Evolutionary conservation across 2,888 invertebrate species (phyloP), one percentile per base, ranked within the genome.

Genomic region (Aethes cnicana): DNA sequence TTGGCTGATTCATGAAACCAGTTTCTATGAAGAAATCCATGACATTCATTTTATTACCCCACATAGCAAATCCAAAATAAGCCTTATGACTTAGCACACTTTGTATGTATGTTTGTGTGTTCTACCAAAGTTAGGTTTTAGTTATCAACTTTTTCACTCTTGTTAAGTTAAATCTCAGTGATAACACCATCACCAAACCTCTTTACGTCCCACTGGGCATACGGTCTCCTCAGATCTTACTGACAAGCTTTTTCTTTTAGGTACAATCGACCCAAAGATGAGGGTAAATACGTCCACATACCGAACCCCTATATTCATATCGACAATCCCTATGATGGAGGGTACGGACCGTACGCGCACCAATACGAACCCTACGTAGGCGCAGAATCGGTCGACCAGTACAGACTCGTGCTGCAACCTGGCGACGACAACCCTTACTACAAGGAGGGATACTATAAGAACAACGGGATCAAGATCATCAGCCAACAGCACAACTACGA

Each of bases 291-390:
- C 65, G 68, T 88, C 20, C 92, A 92, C 61, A 66, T 87, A 47
- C 90, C 90, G 2, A 86, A 88, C 57, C 90, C 90, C 0, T 91
- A 91, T 71, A 80, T 85, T 53, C 92, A 92, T 59, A 62, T 85
- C 21, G 81, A 88, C 63, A 87, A 87, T 55, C 89, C 90, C 11
- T 90, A 89, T 59, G 85, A 74, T 33, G 87, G 88, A 9, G 88
- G 86, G 21, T 87, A 59, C 44, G 86, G 86, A 4, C 85, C 86
- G 0, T 91, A 91, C 64, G 44, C 71, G 1, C 90, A 91, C 53
- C 81, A 83, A 42, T 80, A 85, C 47, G 90, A 89, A 48, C 85
- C 86, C 5, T 90, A 90, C 56, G 84, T 84, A n/a, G 80, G 79
- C n/a, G 84, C 82, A 42, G 89, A 83, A 4, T 77, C 85, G 1